phyloP scores from a whole-genome alignment of 2,113 vertebrate species.

The Orthochromis malagaraziensis region DNA sequence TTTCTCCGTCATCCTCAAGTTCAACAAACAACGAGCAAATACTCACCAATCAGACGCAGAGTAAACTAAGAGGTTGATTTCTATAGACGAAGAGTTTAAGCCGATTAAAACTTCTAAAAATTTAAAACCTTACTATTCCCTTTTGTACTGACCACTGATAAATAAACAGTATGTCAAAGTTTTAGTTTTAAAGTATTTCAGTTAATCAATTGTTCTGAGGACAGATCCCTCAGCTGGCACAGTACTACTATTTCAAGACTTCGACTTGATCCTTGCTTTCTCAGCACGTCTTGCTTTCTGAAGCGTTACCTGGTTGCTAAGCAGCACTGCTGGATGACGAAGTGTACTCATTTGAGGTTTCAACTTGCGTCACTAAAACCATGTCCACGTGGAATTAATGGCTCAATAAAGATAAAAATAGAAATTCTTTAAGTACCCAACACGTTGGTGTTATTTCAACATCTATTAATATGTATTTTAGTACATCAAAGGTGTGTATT shows the following conservation, averaged over 20 bases:
- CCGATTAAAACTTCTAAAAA: background rate
- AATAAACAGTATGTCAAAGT: background rate
- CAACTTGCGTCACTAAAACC: constrained; percentile 5
- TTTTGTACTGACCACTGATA: background rate
- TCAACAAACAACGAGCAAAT: background rate
- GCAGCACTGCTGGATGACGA: constrained; percentile 34
- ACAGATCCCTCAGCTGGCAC: background rate
- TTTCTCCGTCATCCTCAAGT: background rate
- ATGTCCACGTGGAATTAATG: constrained; percentile 2
- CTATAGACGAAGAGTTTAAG: background rate
- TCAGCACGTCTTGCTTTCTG: background rate
- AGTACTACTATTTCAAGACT: background rate
- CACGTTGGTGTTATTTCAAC: background rate
- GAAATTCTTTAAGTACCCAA: background rate
- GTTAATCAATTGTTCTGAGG: background rate
- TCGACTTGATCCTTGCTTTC: background rate
- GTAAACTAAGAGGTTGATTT: background rate
- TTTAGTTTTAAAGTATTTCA: background rate
- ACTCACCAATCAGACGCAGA: background rate
- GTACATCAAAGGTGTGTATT: background rate
- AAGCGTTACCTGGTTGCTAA: constrained; percentile 56
- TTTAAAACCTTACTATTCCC: background rate
- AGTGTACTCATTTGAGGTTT: constrained; percentile 1
- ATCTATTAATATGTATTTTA: background rate
- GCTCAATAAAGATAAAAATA: constrained; percentile 24